A percentile compares a stretch with the other conserved stretches of the same genome.
These are phyloP conservation scores for Dicrurus megarhynchus DNA, from an alignment of 2,113 vertebrate species.

Conservation along the genomic window DNA sequence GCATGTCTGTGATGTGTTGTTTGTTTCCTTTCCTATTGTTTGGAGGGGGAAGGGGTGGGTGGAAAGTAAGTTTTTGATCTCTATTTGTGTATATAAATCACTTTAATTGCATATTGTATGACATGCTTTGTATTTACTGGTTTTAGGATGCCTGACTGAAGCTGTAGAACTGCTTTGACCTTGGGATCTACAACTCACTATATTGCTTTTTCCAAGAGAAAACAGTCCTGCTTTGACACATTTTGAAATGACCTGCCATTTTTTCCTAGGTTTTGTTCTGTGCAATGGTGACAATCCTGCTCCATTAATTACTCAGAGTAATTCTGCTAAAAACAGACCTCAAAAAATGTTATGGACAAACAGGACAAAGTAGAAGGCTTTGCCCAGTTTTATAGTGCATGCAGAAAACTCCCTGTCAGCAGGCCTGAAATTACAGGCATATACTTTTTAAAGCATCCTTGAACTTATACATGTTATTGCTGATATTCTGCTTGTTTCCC, in stretches of 20 bases:
- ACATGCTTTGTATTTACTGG: not conserved
- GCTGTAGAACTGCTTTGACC: not conserved
- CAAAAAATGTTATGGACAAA: not conserved
- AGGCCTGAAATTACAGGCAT: not conserved
- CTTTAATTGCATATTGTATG: not conserved
- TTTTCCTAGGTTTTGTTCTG: not conserved
- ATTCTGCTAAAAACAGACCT: not conserved
- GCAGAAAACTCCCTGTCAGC: not conserved
- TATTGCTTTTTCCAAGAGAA: not conserved
- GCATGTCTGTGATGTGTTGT: not conserved
- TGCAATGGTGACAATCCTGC: not conserved
- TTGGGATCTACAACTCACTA: not conserved
- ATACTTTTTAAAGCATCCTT: not conserved
- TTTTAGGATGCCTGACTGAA: not conserved
- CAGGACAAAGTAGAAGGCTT: not conserved
- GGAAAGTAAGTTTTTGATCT: not conserved
- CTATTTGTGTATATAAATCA: not conserved
- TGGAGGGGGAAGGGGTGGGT: not conserved
- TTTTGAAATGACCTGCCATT: not conserved
- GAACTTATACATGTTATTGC: not conserved
- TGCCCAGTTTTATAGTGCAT: not conserved
- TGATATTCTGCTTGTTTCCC: not conserved
- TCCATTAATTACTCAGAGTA: not conserved
- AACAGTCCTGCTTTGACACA: not conserved
- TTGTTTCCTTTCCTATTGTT: not conserved